Evolutionary conservation across 2,797 vertebrate species (phyloP), one percentile per base, ranked within the genome.

Genomic region (Lateolabrax maculatus): DNA sequence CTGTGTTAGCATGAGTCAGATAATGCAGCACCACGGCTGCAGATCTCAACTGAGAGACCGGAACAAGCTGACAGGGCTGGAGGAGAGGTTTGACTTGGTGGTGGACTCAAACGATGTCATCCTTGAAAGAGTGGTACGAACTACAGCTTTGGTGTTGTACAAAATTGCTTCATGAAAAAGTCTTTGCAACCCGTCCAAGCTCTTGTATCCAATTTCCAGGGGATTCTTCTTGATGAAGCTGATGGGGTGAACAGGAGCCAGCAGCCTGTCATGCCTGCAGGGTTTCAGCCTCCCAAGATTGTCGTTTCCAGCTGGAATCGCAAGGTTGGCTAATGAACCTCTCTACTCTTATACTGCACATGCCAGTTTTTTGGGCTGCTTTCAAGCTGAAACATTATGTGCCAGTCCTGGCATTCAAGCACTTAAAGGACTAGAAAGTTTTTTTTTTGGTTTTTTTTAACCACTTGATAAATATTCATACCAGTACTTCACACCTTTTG

Each of bases 301-400:
- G 93, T 99, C 0, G 66, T 99, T 85, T 99, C 98, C 87, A 99
- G 98, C 94, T 99, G 98, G 98, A 99, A 99, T 94, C 97, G 98
- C 23, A 99, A 96, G 97, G 98, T 99, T 80, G 93, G 88, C 62
- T 64, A 79, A 86, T 84, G 82, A 83, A 79, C 57, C 69, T 63
- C 60, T 65, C 1, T 0, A 37, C 65, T 75, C 55, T 71, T 34
- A 13, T 18, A 9, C 60, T 60, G 58, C 23, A 63, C 25, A 69
- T 71, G 43, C 67, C 46, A 49, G 31, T 64, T 29, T 56, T 69
- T 83, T 86, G 65, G 56, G 51, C 44, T n/a, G 11, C 19, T 0
- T 81, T 85, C 36, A 84, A 71, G 27, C 48, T 70, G 16, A 77
- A 75, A 46, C 49, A 6, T 75, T 31, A 27, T 63, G 25, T 69